A percentile compares a stretch with the other conserved stretches of the same genome.
Evolutionary conservation across 2,797 vertebrate species (phyloP).

Genomic region (Galagoides demidoff): DNA sequence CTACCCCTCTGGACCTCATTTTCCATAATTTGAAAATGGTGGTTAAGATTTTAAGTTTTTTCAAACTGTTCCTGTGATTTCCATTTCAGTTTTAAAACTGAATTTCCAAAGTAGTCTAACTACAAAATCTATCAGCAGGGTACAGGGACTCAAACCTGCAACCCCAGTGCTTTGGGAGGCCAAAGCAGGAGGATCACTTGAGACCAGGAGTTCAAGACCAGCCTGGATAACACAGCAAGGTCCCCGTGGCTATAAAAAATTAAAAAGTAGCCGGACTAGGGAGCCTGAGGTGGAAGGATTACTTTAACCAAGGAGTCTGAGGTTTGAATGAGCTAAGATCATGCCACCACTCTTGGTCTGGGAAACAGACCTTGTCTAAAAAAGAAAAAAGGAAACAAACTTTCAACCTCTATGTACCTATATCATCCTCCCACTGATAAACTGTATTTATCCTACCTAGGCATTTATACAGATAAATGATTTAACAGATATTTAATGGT

Average conservation of each 20-base stretch:
- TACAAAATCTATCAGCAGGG: neutral
- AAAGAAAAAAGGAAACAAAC: too few relatives aligned
- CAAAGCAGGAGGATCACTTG: neutral
- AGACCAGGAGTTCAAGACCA: neutral
- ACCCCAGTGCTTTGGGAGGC: neutral
- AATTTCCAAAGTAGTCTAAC: conserved; percentile 9
- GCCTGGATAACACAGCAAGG: neutral
- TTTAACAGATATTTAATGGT: neutral
- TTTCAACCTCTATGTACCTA: neutral
- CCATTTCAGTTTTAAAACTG: conserved; percentile 38
- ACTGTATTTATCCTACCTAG: neutral
- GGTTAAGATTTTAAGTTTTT: neutral
- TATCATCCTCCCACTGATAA: neutral
- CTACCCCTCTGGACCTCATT: neutral
- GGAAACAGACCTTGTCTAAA: too few relatives aligned
- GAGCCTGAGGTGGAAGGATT: too few relatives aligned
- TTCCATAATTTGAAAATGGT: neutral
- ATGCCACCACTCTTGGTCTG: too few relatives aligned
- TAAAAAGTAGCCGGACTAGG: neutral
- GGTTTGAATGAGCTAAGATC: too few relatives aligned
- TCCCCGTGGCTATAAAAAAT: neutral
- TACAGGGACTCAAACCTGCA: neutral
- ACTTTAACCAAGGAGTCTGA: too few relatives aligned
- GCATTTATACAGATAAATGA: neutral
- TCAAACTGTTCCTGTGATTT: conserved; percentile 8